These are phyloP conservation scores for Aix galericulata DNA, from an alignment of 2,113 vertebrate genomes.

Conservation along the genomic window DNA sequence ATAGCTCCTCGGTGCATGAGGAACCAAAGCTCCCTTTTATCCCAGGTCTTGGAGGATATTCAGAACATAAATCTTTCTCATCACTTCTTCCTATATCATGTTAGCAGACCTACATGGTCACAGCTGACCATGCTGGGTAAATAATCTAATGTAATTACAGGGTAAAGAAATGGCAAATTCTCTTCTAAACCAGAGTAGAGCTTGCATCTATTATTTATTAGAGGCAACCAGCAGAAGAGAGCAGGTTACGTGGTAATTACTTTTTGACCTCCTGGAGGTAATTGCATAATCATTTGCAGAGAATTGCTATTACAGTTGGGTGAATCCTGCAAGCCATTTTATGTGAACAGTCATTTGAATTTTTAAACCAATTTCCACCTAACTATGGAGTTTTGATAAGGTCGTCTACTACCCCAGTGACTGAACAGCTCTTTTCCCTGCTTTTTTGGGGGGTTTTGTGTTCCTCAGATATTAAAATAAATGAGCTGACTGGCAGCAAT, in stretches of 20 bases:
- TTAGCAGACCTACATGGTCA: slow-evolving; percentile 45
- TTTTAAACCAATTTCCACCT: slow-evolving; percentile 67
- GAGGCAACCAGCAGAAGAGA: slow-evolving; percentile 67
- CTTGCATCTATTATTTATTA: slow-evolving; percentile 69
- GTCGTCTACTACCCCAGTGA: background rate
- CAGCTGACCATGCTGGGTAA: slow-evolving; percentile 64
- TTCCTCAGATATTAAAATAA: background rate
- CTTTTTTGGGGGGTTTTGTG: background rate
- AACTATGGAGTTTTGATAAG: slow-evolving; percentile 40
- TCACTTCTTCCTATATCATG: background rate
- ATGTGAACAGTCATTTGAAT: slow-evolving; percentile 62
- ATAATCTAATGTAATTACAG: slow-evolving; percentile 64
- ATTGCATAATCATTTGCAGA: slow-evolving; percentile 73
- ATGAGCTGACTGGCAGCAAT: background rate
- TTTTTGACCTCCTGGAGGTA: slow-evolving; percentile 76
- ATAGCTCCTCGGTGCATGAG: background rate
- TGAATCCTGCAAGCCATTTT: slow-evolving; percentile 68
- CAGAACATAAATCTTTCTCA: slow-evolving; percentile 19
- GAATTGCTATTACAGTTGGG: slow-evolving; percentile 66
- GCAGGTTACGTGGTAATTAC: slow-evolving; percentile 73
- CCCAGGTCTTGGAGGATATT: background rate
- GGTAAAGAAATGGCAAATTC: slow-evolving; percentile 53
- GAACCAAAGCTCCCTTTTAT: background rate
- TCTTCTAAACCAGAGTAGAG: slow-evolving; percentile 11
- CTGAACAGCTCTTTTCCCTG: background rate